Percentiles rank a stretch among this genome's conserved stretches.
Conservation (phyloP, 2,888 invertebrate species). For the Prostheceraeus crozeri region DNA sequence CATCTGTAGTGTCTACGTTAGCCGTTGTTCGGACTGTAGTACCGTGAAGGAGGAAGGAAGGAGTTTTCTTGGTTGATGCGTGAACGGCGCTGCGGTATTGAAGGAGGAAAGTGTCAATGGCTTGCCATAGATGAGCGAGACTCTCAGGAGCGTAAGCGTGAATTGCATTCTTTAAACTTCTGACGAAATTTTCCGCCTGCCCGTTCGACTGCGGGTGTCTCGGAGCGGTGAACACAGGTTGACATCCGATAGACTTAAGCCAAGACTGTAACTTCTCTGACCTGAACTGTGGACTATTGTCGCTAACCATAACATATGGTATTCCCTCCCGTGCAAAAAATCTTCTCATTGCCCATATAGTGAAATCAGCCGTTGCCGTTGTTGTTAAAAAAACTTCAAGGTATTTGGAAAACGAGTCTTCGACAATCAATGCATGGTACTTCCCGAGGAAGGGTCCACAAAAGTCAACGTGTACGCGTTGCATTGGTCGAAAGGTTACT, state of each 20-base stretch:
- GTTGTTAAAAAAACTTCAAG: constrained; percentile 17
- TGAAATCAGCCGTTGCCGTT: not conserved
- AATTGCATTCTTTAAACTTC: not conserved
- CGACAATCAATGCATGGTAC: constrained; percentile 5
- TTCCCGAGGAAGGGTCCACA: constrained; percentile 3
- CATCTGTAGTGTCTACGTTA: too few species aligned
- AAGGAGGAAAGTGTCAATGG: not conserved
- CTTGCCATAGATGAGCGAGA: not conserved
- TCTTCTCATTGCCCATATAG: constrained; percentile 5
- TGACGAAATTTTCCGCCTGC: constrained; percentile 15
- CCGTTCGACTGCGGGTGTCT: constrained; percentile 11
- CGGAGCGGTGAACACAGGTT: constrained; percentile 2
- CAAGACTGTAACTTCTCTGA: not conserved
- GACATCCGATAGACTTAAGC: not conserved
- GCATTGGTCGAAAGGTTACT: constrained; percentile 9
- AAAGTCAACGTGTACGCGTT: constrained; percentile 17
- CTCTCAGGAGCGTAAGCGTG: not conserved
- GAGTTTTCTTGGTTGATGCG: not conserved
- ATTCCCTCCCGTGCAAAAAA: constrained; percentile 6
- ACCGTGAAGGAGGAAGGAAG: too few species aligned
- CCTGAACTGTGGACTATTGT: constrained; percentile 2
- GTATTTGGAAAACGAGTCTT: constrained; percentile 12
- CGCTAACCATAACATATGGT: not conserved
- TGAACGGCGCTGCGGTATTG: not conserved
- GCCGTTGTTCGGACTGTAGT: too few species aligned